phyloP scores from a whole-genome alignment of 1,140 invertebrate species.

The Papilio dardanus region DNA sequence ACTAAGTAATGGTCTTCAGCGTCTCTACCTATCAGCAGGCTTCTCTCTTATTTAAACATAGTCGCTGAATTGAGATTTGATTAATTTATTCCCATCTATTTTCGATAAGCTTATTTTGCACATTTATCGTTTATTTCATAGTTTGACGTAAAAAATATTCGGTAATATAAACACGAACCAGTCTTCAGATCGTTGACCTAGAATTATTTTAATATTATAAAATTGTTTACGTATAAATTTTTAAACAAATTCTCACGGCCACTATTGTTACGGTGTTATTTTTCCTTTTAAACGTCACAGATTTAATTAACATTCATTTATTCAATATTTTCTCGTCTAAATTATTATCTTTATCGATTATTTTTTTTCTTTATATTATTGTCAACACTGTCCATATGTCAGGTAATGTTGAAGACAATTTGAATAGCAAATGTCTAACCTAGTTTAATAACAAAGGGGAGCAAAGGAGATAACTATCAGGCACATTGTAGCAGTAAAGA shows the following conservation, averaged over 20 bases:
- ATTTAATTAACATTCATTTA: background rate
- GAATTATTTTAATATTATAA: background rate
- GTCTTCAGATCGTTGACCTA: background rate
- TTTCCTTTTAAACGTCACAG: background rate
- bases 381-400: background rate
- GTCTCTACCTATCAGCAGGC: background rate
- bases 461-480: background rate
- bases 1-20: no score
- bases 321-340: no score
- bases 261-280: background rate
- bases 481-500: background rate
- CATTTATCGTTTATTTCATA: background rate
- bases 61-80: background rate
- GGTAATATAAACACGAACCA: background rate
- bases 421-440: background rate
- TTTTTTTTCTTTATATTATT: no score
- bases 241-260: background rate
- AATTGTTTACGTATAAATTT: background rate
- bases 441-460: background rate
- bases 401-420: background rate
- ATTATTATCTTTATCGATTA: no score
- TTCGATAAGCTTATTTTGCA: background rate
- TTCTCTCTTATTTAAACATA: background rate
- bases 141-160: background rate
- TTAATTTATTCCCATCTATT: background rate